Evolutionary conservation across 2,888 invertebrate genomes (phyloP), one percentile per base, ranked within the genome.

Genomic region (Macaria notata): DNA sequence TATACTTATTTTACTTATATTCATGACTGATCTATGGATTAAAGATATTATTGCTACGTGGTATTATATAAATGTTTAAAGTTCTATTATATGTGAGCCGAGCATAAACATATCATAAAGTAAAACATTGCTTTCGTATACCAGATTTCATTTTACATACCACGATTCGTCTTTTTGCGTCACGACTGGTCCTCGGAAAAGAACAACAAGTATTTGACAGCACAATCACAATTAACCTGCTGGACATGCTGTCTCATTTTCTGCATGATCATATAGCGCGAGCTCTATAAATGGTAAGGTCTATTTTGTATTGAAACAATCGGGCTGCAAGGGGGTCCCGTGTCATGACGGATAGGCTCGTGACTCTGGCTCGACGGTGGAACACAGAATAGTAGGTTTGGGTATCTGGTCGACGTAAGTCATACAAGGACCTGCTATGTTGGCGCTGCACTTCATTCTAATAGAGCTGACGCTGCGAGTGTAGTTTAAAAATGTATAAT

Each of bases 271-370:
- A 54, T 51, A 59, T 58, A 50, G 49, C 51, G 44, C 44, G 33
- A 39, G 33, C 33, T 41, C 51, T 55, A 55, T 59, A 59, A 54
- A 59, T 54, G 47, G 59, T 33, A 39, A 44, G 45, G 50, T 45
- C 49, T 57, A 54, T 57, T 53, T 38, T 53, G 42, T 46, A 51
- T 62, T 62, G 56, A 61, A 62, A 58, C 63, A 61, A 62, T 61
- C 62, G 54, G 46, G 31, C 69, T 62, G 69, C 73, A 70, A 66
- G 79, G 78, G 65, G 79, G 79, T 78, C 78, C 66, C 50, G 59
- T 72, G 54, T 59, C 59, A 59, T 52, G 82, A 82, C 72, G 72
- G 75, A 81, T 73, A 75, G 62, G 70, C 69, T 75, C 81, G 80
- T 81, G 82, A 81, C 80, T 69, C 52, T 39, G 31, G 19, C 53